Conservation (phyloP, 1,140 invertebrate species). For the Orussus abietinus region DNA sequence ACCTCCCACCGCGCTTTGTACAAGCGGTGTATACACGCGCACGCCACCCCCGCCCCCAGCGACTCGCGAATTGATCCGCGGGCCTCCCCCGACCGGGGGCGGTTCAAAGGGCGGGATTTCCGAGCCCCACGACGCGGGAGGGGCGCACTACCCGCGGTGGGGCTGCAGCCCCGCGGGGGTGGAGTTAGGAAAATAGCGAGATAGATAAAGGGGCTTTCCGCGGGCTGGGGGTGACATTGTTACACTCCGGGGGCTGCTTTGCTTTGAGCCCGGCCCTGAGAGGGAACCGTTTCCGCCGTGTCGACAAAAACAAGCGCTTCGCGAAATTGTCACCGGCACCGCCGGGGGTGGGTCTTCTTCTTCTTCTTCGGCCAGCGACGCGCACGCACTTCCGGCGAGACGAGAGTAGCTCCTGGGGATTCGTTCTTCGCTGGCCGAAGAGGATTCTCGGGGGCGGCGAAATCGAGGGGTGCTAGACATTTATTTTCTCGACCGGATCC, state of each 20-base stretch:
- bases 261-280: too few relatives aligned
- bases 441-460: neutral
- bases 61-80: conserved; percentile 46
- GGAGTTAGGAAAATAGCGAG: conserved; percentile 44
- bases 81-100: conserved; percentile 36
- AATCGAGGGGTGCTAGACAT: too few relatives aligned
- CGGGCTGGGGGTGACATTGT: conserved; percentile 26
- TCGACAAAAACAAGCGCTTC: too few relatives aligned
- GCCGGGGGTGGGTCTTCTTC: too few relatives aligned
- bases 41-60: conserved; percentile 1
- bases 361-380: too few relatives aligned
- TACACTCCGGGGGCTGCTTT: conserved; percentile 33
- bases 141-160: neutral
- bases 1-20: neutral
- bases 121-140: conserved; percentile 21
- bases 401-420: too few relatives aligned
- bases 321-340: too few relatives aligned
- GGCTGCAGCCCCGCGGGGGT: conserved; percentile 13
- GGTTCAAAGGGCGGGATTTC: conserved; percentile 35
- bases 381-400: too few relatives aligned
- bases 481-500: too few relatives aligned
- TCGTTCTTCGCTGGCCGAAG: too few relatives aligned
- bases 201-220: conserved; percentile 35
- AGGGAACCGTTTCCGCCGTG: too few relatives aligned
- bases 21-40: neutral